Evolutionary conservation across 2,888 invertebrate species (phyloP).

Genomic region (Chrysolina haemoptera): DNA sequence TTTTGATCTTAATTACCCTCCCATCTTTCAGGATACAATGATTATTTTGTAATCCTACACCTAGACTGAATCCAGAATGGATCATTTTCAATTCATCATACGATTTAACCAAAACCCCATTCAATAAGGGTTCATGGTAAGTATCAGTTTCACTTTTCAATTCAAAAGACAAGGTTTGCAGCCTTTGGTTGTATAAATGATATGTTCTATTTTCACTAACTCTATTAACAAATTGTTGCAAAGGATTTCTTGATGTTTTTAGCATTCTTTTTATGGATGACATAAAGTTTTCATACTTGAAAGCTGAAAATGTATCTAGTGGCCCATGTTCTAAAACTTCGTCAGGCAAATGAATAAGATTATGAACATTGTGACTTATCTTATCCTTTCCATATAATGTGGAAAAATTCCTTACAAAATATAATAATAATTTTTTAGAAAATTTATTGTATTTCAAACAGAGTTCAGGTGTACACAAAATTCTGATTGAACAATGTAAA

Average conservation of each 20-base stretch:
- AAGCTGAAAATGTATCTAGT: neutral
- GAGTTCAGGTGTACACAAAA: neutral
- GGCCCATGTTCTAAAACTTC: neutral
- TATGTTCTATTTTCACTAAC: neutral
- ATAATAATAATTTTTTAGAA: neutral
- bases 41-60: slow-evolving; percentile 7
- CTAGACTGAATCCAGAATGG: neutral
- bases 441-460: neutral
- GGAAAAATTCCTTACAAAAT: neutral
- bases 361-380: neutral
- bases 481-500: neutral
- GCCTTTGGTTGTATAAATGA: neutral
- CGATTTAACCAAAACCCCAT: neutral
- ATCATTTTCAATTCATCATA: neutral
- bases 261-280: neutral
- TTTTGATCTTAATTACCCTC: slow-evolving; percentile 3
- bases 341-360: neutral
- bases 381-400: neutral
- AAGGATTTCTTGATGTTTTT: neutral
- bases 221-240: neutral
- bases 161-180: neutral
- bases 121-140: neutral
- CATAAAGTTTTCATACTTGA: neutral
- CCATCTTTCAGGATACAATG: neutral
- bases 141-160: neutral